phyloP scores from a whole-genome alignment of 2,113 vertebrate genomes.

The Lagopus leucura region DNA sequence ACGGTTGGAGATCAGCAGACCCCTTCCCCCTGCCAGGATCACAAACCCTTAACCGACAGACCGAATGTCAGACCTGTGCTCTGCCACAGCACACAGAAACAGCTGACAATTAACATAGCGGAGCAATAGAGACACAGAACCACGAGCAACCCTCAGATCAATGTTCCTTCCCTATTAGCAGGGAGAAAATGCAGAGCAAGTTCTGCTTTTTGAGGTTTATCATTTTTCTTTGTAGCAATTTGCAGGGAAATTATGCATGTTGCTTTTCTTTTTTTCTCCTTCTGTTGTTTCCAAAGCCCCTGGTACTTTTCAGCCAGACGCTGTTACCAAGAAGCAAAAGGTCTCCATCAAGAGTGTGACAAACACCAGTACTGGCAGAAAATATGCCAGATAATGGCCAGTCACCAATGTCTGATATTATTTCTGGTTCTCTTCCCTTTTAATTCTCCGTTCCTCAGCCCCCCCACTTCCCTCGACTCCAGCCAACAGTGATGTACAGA shows the following conservation, averaged over 20 bases:
- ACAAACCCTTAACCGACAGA: slow-evolving; percentile 5
- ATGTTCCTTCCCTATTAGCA: neutral
- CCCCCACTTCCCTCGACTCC: neutral
- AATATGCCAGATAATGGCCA: slow-evolving; percentile 19
- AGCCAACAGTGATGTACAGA: slow-evolving; percentile 32
- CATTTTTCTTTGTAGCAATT: slow-evolving; percentile 26
- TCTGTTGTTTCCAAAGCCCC: neutral
- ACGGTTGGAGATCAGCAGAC: neutral
- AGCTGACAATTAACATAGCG: slow-evolving; percentile 26
- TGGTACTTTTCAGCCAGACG: slow-evolving; percentile 41
- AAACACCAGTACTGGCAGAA: neutral
- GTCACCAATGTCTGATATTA: neutral
- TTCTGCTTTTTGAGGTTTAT: slow-evolving; percentile 24
- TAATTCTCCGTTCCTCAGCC: neutral
- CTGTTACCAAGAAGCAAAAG: slow-evolving; percentile 52
- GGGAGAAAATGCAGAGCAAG: slow-evolving; percentile 27
- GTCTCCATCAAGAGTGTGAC: slow-evolving; percentile 17
- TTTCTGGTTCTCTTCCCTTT: slow-evolving; percentile 1
- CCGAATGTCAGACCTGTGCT: slow-evolving; percentile 14
- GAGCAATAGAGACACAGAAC: neutral
- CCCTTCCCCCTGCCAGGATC: neutral
- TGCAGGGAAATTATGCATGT: neutral
- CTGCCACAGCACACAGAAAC: slow-evolving; percentile 34
- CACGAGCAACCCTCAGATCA: slow-evolving; percentile 8
- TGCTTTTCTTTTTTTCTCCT: neutral